A percentile compares a stretch with the other conserved stretches of the same genome.
Conservation (phyloP, 2,888 invertebrate species). For the Myopa tessellatipennis region DNA sequence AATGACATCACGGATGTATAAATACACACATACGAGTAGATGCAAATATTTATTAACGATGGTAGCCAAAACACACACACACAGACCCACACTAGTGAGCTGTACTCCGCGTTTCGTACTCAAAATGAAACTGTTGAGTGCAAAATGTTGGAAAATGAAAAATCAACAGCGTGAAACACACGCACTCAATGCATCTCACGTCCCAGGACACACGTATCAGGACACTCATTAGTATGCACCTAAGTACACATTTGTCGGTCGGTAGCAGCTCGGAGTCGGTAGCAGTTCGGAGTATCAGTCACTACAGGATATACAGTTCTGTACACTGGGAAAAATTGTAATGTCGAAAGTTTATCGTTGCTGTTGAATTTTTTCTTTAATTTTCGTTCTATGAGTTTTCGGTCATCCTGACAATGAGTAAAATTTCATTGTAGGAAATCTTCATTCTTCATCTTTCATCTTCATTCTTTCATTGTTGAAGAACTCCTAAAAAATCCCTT, state of each 20-base stretch:
- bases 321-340: no score
- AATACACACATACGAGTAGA: background rate
- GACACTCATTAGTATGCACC: constrained; percentile 2
- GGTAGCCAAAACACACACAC: background rate
- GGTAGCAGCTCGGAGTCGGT: no score
- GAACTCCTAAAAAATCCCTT: no score
- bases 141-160: constrained; percentile 31
- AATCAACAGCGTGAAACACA: constrained; percentile 29
- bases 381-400: no score
- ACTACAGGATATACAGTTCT: no score
- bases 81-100: background rate
- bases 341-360: no score
- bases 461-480: no score
- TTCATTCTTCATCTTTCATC: no score
- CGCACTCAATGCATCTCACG: background rate
- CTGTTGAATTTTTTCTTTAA: no score
- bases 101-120: background rate
- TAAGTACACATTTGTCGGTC: constrained; percentile 1
- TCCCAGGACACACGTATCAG: background rate
- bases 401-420: no score
- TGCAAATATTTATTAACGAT: constrained; percentile 1
- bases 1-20: background rate
- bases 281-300: no score
- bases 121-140: constrained; percentile 12
- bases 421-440: no score